Evolutionary conservation across 2,797 vertebrate genomes (phyloP), one percentile per base, ranked within the genome.

Genomic region (Echiichthys vipera): DNA sequence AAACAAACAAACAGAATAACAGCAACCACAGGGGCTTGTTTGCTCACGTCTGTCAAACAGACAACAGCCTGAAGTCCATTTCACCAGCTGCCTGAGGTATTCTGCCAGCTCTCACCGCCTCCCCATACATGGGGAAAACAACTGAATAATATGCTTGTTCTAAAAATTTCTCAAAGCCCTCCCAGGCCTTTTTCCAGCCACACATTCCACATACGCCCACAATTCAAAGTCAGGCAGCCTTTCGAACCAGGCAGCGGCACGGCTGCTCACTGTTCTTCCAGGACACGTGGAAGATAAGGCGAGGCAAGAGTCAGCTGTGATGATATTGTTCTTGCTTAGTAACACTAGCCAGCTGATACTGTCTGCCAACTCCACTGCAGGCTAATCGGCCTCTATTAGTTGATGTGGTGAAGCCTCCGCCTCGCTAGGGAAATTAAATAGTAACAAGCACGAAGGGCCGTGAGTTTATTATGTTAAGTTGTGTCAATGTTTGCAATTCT

Each of bases 161-260:
- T 71, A 54, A 80, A 65, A 74, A 65, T 63, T 68, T 69, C 77
- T 69, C 42, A 62, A 81, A 47, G 46, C 72, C 59, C 77, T 50
- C 29, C 46, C 4, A 49, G 77, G 71, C 46, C 55, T 65, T 77
- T 83, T 65, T 80, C 73, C 27, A 68, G 61, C 22, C 55, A 53
- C 49, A 54, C 67, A 88, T 87, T 91, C 85, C 81, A 65, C 71
- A 63, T 55, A 79, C 59, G 20, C 83, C 84, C 77, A 84, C 76
- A 83, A 65, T 63, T 81, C 62, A 71, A 72, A 80, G 63, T 47
- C 40, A 74, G 65, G 49, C 80, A 56, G 79, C 66, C 54, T 43
- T n/a, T 56, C 50, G 22, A 71, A 72, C 73, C 64, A 71, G 59
- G 66, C 80, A 56, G 47, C 29, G 6, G 54, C 46, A 56, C 50